These are phyloP conservation scores for Stramonita haemastoma DNA, from an alignment of 2,888 invertebrate species.

Conservation along the genomic window DNA sequence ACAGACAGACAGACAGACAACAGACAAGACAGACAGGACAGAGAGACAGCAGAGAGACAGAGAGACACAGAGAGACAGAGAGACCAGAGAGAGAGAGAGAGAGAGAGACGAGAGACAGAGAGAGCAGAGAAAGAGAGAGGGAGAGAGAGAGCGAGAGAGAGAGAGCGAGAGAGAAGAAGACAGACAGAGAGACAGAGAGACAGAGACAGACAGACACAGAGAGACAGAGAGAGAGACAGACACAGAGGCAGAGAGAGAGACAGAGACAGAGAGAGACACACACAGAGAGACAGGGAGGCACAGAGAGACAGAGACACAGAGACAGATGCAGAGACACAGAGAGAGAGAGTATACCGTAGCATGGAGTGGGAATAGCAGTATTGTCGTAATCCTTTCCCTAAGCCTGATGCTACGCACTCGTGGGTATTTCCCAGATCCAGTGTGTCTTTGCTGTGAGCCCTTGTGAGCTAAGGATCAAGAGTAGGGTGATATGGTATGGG, in stretches of 20 bases:
- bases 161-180: background rate
- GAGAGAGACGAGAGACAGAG: background rate
- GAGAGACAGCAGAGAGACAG: background rate
- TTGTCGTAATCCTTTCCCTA: too few relatives aligned
- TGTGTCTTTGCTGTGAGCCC: too few relatives aligned
- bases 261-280: background rate
- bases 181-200: constrained; percentile 2
- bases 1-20: too few relatives aligned
- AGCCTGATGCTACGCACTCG: too few relatives aligned
- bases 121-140: background rate
- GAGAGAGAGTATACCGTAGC: too few relatives aligned
- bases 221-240: background rate
- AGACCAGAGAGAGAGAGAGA: background rate
- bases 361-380: too few relatives aligned
- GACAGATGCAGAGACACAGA: too few relatives aligned
- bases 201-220: background rate
- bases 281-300: background rate
- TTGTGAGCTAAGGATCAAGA: too few relatives aligned
- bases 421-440: too few relatives aligned
- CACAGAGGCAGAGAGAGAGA: background rate
- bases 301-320: background rate
- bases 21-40: background rate
- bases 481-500: too few relatives aligned
- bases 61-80: background rate
- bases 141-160: background rate